Evolutionary conservation across 2,888 invertebrate species (phyloP).

Genomic region (Aleiodes testaceus): DNA sequence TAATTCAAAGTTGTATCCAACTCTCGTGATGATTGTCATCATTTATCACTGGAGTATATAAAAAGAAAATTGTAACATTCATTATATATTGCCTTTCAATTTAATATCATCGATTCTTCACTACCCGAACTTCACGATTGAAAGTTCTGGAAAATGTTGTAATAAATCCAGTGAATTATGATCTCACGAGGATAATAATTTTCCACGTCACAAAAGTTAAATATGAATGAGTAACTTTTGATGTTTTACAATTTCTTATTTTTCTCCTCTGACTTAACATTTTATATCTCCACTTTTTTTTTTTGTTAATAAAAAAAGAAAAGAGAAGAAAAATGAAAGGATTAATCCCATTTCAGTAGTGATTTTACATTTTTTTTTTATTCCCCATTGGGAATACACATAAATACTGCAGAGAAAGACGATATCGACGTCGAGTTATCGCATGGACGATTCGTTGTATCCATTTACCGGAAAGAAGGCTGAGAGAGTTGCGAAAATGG

Average conservation of each 20-base stretch:
- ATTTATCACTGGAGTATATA: constrained; percentile 14
- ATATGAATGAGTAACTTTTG: constrained; percentile 18
- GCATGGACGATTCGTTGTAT: constrained; percentile 34
- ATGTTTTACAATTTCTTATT: constrained; percentile 12
- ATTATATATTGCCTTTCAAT: constrained; percentile 4
- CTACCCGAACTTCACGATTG: not conserved
- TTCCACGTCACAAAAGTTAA: constrained; percentile 1
- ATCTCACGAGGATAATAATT: constrained; percentile 18
- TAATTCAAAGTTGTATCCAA: not conserved
- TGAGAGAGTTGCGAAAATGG: constrained; percentile 11
- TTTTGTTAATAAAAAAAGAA: not conserved
- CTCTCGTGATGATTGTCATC: not conserved
- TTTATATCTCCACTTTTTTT: not conserved
- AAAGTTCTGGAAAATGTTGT: constrained; percentile 8
- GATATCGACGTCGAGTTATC: constrained; percentile 42
- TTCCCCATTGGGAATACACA: constrained; percentile 17
- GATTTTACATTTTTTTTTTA: constrained; percentile 3
- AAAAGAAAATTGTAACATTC: not conserved
- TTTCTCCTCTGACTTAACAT: not conserved
- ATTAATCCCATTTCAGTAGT: not conserved
- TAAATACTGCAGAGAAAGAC: constrained; percentile 38
- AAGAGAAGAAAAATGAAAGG: not conserved
- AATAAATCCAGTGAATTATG: constrained; percentile 19
- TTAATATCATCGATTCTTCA: constrained; percentile 9
- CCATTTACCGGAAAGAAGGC: constrained; percentile 25